Base-by-base conservation (phyloP, 2,888 invertebrate species). In the Harpalus rubripes region DNA sequence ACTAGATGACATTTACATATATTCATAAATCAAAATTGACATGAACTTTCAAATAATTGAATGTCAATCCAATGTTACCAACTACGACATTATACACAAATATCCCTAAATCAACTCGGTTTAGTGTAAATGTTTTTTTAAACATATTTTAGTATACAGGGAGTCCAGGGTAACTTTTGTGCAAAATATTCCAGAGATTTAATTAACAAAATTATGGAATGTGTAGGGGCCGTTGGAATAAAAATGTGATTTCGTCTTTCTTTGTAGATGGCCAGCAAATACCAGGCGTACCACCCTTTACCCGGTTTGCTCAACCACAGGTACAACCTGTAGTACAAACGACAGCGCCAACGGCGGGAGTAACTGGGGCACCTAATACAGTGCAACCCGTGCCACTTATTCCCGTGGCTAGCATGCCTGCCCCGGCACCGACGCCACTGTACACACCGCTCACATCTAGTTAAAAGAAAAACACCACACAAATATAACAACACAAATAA, bases 341-440 rank as follows among this genome's bases (percentile, higher is more conserved):
- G 12, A 32, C 59, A 39, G 61, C 41, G 16, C 59, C 32, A 52
- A 12, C 6, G 44, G 10, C 44, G 12, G 44, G 44, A 8, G 44
- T 52, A 12, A 5, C 12, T 12, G 44, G 44, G 12, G 44, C 44
- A 52, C 44, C 44, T 8, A 52, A 12, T 12, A 12, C 44, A 12
- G 44, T 52, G 4, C 81, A 85, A 12, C 79, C 85, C 4, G 85
- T 85, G 41, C 85, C 85, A 18, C 68, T 85, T 72, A 85, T 80
- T 12, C 80, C 80, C 12, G 78, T 78, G 16, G 18, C 78, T 12
- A 32, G 56, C 32, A 78, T 58, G 12, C 16, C 80, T 8, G 61
- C 61, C 12, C 59, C 80, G 39, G 59, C 22, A 16, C 15, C 78
- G 12, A 22, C 78, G 59, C 18, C 78, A n/a, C 12, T 58, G 6